phyloP scores from a whole-genome alignment of 2,113 vertebrate species.

The Paedocypris sp. region DNA sequence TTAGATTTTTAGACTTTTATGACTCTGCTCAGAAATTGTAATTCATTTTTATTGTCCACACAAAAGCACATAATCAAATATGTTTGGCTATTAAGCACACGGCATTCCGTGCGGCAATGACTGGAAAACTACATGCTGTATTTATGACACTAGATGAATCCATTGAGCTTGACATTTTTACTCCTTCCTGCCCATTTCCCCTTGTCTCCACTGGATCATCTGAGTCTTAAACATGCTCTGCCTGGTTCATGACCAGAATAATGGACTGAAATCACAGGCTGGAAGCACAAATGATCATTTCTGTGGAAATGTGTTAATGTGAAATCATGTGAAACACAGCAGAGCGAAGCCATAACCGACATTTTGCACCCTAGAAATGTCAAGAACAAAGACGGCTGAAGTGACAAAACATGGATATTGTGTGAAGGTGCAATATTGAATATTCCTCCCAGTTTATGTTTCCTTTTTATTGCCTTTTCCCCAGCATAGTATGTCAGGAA shows the following conservation, averaged over 20 bases:
- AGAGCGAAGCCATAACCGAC: slow-evolving; percentile 41
- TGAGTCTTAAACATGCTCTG: slow-evolving; percentile 40
- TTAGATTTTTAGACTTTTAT: slow-evolving; percentile 26
- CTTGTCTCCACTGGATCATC: slow-evolving; percentile 15
- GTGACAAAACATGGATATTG: slow-evolving; percentile 43
- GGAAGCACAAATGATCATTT: slow-evolving; percentile 42
- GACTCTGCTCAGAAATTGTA: slow-evolving; percentile 15
- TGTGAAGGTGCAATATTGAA: slow-evolving; percentile 37
- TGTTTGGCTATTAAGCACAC: slow-evolving; percentile 37
- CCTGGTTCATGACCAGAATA: slow-evolving; percentile 41
- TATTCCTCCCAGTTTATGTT: slow-evolving; percentile 33
- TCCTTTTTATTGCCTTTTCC: slow-evolving; percentile 39
- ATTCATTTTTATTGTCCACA: slow-evolving; percentile 11
- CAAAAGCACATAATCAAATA: slow-evolving; percentile 25
- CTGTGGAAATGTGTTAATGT: slow-evolving; percentile 43
- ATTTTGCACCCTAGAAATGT: slow-evolving; percentile 55
- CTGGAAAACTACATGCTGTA: slow-evolving; percentile 26
- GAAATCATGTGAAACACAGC: slow-evolving; percentile 54
- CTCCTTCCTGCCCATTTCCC: slow-evolving; percentile 22
- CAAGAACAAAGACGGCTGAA: slow-evolving; percentile 39
- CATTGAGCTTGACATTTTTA: slow-evolving; percentile 39
- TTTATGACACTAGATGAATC: slow-evolving; percentile 44
- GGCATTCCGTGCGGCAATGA: slow-evolving; percentile 26
- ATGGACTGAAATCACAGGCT: slow-evolving; percentile 37
- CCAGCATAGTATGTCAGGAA: slow-evolving; percentile 32